Conservation (phyloP, 2,797 vertebrate genomes). For the Siniperca scherzeri region DNA sequence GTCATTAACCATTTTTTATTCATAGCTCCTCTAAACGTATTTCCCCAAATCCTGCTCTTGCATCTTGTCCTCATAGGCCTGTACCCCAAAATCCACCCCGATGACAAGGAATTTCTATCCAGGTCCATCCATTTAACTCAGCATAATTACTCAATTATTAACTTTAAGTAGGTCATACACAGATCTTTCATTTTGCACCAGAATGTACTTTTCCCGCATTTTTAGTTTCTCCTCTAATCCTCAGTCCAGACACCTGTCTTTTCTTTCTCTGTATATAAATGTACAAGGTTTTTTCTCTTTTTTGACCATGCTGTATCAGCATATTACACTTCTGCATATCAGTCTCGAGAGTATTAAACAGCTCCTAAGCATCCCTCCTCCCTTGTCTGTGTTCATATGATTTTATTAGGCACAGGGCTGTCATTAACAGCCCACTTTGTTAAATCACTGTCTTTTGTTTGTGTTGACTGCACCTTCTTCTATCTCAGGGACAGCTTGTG, state of each 20-base stretch:
- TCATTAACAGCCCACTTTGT: conserved; percentile 84
- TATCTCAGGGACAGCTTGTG: conserved; percentile 75
- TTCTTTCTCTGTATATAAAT: neutral
- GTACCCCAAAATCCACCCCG: neutral
- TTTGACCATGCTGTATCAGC: conserved; percentile 4
- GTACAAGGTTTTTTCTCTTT: neutral
- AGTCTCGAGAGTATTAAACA: conserved; percentile 31
- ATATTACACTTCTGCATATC: conserved; percentile 14
- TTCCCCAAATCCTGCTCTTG: conserved; percentile 9
- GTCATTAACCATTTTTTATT: conserved; percentile 15
- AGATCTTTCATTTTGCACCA: conserved; percentile 1
- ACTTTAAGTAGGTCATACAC: neutral
- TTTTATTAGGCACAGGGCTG: conserved; percentile 70
- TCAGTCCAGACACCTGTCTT: neutral
- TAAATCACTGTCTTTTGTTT: conserved; percentile 82
- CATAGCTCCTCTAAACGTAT: neutral
- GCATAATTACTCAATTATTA: neutral
- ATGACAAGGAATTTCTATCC: neutral
- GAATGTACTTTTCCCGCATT: neutral
- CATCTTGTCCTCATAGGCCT: conserved; percentile 1
- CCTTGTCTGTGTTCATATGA: conserved; percentile 51
- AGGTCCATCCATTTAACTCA: neutral
- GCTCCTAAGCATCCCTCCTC: conserved; percentile 43
- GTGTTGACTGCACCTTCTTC: conserved; percentile 61
- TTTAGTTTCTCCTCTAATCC: neutral